Percentiles rank a stretch among this genome's conserved stretches.
phyloP scores from a whole-genome alignment of 2,797 vertebrate species.

The Cossypha dichroa region DNA sequence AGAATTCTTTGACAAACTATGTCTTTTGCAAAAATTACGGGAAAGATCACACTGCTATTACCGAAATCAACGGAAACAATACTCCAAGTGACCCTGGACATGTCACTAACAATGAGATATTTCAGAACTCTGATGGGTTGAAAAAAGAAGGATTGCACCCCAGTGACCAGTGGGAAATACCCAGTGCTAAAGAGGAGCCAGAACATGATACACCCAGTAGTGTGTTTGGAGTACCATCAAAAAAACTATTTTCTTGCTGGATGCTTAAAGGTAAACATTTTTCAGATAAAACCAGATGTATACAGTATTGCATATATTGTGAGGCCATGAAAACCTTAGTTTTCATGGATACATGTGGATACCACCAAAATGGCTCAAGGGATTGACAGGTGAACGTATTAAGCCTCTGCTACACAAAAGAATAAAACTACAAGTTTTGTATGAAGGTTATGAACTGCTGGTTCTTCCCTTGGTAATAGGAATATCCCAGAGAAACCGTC shows the following conservation, averaged over 20 bases:
- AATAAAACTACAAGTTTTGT: not conserved
- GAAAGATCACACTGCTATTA: not conserved
- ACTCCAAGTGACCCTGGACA: not conserved
- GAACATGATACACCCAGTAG: rapidly evolving
- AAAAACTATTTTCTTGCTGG: not conserved
- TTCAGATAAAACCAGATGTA: not conserved
- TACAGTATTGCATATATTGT: not conserved
- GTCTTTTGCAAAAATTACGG: not conserved
- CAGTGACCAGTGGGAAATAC: not conserved
- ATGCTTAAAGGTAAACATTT: not conserved
- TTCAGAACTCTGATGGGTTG: not conserved
- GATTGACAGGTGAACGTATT: not conserved
- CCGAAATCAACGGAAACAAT: not conserved
- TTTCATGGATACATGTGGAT: not conserved
- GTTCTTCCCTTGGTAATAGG: not conserved
- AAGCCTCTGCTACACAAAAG: not conserved
- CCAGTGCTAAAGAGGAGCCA: not conserved
- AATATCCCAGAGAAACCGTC: not conserved
- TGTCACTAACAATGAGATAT: not conserved
- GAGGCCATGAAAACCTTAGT: not conserved
- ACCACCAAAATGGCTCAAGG: not conserved
- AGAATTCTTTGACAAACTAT: not conserved
- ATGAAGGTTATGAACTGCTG: not conserved
- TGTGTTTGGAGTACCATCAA: not conserved
- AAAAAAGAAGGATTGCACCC: not conserved